These are phyloP conservation scores for Girardinichthys multiradiatus DNA, from an alignment of 2,113 vertebrate genomes.

Conservation along the genomic window DNA sequence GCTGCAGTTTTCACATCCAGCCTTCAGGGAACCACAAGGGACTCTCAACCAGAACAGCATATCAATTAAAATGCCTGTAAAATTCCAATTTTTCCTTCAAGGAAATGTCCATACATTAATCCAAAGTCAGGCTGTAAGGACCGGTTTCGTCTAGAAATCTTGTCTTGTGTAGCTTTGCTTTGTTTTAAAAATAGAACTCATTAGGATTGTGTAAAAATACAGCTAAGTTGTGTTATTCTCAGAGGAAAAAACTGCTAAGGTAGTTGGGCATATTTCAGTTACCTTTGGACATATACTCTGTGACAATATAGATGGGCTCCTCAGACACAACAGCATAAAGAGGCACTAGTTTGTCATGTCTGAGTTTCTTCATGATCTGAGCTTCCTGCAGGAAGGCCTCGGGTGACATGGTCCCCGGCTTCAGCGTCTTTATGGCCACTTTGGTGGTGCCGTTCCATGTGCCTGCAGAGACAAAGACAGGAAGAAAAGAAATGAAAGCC, in stretches of 20 bases:
- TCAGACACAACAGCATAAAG: constrained; percentile 95
- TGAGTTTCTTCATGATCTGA: constrained; percentile 96
- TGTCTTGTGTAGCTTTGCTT: constrained; percentile 17
- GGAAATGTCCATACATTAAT: constrained; percentile 21
- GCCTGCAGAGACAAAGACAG: constrained; percentile 75
- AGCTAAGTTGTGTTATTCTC: constrained; percentile 30
- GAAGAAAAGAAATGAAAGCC: constrained; percentile 17
- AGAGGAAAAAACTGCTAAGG: neutral
- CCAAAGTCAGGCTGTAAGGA: constrained; percentile 16
- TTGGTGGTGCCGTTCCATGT: constrained; percentile 97
- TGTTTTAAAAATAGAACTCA: constrained; percentile 41
- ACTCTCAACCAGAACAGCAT: constrained; percentile 39
- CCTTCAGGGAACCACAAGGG: constrained; percentile 48
- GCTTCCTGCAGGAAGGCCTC: constrained; percentile 97
- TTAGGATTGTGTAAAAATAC: constrained; percentile 14
- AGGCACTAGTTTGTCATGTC: constrained; percentile 94
- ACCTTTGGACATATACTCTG: constrained; percentile 98
- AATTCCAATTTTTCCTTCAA: constrained; percentile 52
- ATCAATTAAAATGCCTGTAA: constrained; percentile 67
- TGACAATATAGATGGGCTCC: constrained; percentile 96
- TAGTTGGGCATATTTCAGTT: neutral
- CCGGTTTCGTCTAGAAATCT: constrained; percentile 4
- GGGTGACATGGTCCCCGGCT: constrained; percentile 96
- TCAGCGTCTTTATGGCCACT: constrained; percentile 96
- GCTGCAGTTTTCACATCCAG: constrained; percentile 54